Evolutionary conservation across 2,797 vertebrate genomes (phyloP), one percentile per base, ranked within the genome.

Genomic region (Anisognathus igniventris): DNA sequence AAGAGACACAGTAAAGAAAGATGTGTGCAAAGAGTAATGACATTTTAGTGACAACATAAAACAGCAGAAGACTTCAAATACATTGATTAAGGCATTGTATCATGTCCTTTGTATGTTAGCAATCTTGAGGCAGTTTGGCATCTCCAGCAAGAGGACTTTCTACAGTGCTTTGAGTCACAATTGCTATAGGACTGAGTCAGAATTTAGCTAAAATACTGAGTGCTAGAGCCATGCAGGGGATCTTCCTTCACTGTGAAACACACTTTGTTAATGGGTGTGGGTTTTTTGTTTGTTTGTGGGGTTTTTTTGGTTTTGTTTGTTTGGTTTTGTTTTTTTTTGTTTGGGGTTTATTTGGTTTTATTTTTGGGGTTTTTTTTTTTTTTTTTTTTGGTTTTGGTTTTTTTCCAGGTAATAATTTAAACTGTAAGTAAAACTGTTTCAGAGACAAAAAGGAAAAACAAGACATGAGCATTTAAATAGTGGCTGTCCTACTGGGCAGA

Each of bases 221-320:
- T 44, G 16, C 4, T 47, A 35, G 22, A 66, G 25, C 7, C 0
- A 0, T 2, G 8, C 24, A 68, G 30, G 12, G 15, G 9, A 40
- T 61, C 33, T 51, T 61, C 14, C 3, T 62, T 64, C 11, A 13
- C 0, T 31, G 2, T 54, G 53, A 75, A 82, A 56, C 19, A 53
- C 21, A 53, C 12, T 23, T 15, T 30, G 7, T 30, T 76, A 13
- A 12, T 44, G 19, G 2, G 1, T 6, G 0, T 8, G 19, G 2
- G 4, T 2, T 25, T 65, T 39, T 44, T 18, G 14, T 14, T n/a
- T 12, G 3, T 14, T 53, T 62, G 8, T 31, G 7, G 4, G 11
- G 9, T 82, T 23, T 2, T 7, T 42, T 31, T 0, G 21, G 47
- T 25, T 48, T 47, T 37, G 4, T 27, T 53, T 42, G 0, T 2